phyloP scores from a whole-genome alignment of 2,888 invertebrate species.

The Hypena proboscidalis region DNA sequence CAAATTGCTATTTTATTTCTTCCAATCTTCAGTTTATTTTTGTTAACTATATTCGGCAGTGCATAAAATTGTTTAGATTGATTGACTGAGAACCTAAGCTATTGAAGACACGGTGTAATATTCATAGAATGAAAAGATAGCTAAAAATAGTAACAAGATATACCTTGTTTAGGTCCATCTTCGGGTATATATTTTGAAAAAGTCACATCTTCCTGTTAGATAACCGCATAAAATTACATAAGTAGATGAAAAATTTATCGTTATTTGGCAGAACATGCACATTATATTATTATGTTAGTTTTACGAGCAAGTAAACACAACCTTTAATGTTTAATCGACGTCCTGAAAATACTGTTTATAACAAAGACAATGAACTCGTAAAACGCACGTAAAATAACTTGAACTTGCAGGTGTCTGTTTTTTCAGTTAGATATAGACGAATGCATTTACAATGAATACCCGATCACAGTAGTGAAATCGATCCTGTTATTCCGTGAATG shows the following conservation, averaged over 20 bases:
- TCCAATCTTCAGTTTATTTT: slow-evolving; percentile 19
- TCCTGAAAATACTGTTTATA: slow-evolving; percentile 72
- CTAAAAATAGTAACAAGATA: too few species aligned
- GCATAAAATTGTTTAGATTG: not conserved
- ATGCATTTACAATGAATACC: not conserved
- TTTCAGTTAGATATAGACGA: slow-evolving; percentile 29
- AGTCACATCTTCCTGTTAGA: too few species aligned
- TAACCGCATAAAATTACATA: too few species aligned
- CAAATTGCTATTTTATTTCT: slow-evolving; percentile 50
- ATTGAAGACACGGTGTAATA: too few species aligned
- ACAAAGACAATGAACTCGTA: slow-evolving; percentile 82
- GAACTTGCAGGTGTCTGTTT: slow-evolving; percentile 46
- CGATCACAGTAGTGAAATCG: not conserved
- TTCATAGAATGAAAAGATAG: too few species aligned
- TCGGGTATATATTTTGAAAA: too few species aligned
- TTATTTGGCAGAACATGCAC: slow-evolving; percentile 31
- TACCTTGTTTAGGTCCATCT: too few species aligned
- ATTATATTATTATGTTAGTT: slow-evolving; percentile 40
- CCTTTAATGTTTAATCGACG: slow-evolving; percentile 59
- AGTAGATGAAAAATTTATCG: slow-evolving; percentile 19
- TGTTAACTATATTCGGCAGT: slow-evolving; percentile 4
- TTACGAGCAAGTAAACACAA: slow-evolving; percentile 62
- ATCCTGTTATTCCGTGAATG: too few species aligned
- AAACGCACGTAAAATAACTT: slow-evolving; percentile 65
- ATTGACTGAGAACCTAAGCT: too few species aligned